Evolutionary conservation across 2,113 vertebrate genomes (phyloP).

Genomic region (Tautogolabrus adspersus): DNA sequence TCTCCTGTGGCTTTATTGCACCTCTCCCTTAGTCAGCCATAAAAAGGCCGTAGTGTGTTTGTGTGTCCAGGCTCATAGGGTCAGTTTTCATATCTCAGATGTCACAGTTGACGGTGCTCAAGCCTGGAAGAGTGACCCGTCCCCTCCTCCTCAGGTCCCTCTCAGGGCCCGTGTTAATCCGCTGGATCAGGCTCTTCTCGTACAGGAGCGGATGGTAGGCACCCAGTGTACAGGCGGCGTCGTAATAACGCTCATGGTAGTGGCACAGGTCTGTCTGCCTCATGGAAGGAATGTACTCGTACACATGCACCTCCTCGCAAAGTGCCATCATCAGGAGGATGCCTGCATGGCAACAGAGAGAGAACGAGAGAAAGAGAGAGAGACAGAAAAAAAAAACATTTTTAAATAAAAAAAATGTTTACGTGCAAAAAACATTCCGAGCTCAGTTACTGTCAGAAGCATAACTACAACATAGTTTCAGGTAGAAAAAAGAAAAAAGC

Average conservation of each 20-base stretch:
- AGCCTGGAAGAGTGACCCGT: constrained; percentile 92
- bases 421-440: background rate
- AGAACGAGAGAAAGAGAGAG: background rate
- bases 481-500: too few species aligned
- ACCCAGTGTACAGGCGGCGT: constrained; percentile 94
- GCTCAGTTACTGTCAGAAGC: too few species aligned
- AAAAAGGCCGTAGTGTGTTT: constrained; percentile 44
- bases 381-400: background rate
- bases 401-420: background rate
- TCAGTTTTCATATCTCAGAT: constrained; percentile 64
- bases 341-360: constrained; percentile 79
- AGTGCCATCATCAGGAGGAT: constrained; percentile 98
- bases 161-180: constrained; percentile 89
- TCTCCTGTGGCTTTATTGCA: constrained; percentile 78
- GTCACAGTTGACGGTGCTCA: constrained; percentile 88
- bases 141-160: constrained; percentile 90
- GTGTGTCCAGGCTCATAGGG: constrained; percentile 11
- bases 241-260: constrained; percentile 95
- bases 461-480: too few species aligned
- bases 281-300: constrained; percentile 95
- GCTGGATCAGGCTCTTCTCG: constrained; percentile 94
- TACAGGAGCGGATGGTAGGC: constrained; percentile 97
- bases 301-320: constrained; percentile 93
- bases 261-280: constrained; percentile 97
- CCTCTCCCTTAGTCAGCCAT: constrained; percentile 57